These are phyloP conservation scores for Orthosia gothica DNA, from an alignment of 2,888 invertebrate genomes.

Conservation along the genomic window DNA sequence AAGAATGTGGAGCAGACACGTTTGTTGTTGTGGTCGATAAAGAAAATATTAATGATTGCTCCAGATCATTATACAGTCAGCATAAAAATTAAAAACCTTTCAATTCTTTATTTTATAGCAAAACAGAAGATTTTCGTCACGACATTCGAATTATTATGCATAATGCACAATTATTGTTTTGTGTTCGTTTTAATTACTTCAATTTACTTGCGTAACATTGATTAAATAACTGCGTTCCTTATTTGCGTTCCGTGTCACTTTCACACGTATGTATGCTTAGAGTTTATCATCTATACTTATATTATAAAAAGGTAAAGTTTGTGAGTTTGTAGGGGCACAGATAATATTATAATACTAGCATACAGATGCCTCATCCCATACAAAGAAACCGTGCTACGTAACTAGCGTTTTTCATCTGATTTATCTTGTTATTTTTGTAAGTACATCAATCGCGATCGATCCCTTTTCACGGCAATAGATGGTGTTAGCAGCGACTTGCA, in stretches of 20 bases:
- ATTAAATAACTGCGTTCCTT: background rate
- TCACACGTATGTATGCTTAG: background rate
- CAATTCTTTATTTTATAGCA: background rate
- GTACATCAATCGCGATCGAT: too few species aligned
- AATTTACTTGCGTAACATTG: background rate
- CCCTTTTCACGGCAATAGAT: too few species aligned
- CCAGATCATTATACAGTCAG: conserved; percentile 15
- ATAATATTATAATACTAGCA: too few species aligned
- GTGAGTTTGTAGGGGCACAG: too few species aligned
- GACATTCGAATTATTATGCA: background rate
- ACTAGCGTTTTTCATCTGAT: too few species aligned
- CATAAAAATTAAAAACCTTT: conserved; percentile 1
- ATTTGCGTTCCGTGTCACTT: background rate
- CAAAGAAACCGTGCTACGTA: too few species aligned
- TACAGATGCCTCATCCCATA: too few species aligned
- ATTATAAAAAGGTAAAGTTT: too few species aligned
- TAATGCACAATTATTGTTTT: conserved; percentile 1
- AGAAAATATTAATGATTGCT: conserved; percentile 1
- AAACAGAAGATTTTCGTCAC: background rate
- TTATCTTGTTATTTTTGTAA: too few species aligned
- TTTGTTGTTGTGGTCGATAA: conserved; percentile 39
- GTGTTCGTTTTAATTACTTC: conserved; percentile 9
- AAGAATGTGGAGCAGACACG: conserved; percentile 44
- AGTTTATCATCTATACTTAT: too few species aligned
- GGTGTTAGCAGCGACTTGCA: too few species aligned